These are phyloP conservation scores for Bellardia pandia DNA, from an alignment of 2,888 invertebrate species.

Conservation along the genomic window DNA sequence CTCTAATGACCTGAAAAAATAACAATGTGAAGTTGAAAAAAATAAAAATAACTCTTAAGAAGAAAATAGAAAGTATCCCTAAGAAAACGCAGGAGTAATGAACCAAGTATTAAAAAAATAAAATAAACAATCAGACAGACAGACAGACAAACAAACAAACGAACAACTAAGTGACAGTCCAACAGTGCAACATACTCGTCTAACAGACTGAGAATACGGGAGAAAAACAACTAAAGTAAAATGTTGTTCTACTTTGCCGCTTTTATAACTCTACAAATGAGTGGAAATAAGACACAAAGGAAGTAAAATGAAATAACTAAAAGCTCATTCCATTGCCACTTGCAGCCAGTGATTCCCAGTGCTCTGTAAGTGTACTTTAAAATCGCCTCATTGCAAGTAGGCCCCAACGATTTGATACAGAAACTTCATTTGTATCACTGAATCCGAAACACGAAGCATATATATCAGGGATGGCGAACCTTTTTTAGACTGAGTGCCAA, in stretches of 20 bases:
- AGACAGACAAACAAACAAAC: slow-evolving; percentile 12
- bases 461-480: too few relatives aligned
- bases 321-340: slow-evolving; percentile 39
- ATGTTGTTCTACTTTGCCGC: slow-evolving; percentile 49
- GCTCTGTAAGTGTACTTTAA: not conserved
- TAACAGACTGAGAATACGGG: not conserved
- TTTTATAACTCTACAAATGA: slow-evolving; percentile 53
- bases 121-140: slow-evolving; percentile 28
- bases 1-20: slow-evolving; percentile 60
- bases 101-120: slow-evolving; percentile 46
- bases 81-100: slow-evolving; percentile 58
- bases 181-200: not conserved
- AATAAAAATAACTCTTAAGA: not conserved
- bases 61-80: slow-evolving; percentile 54
- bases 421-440: too few relatives aligned
- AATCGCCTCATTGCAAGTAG: too few relatives aligned
- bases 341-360: slow-evolving; percentile 22
- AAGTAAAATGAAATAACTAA: slow-evolving; percentile 28
- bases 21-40: slow-evolving; percentile 33
- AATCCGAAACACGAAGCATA: too few relatives aligned
- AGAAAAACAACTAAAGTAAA: slow-evolving; percentile 34
- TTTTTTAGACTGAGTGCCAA: too few relatives aligned
- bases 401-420: too few relatives aligned
- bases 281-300: slow-evolving; percentile 35
- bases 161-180: not conserved